Evolutionary conservation across 2,113 vertebrate species (phyloP).

Genomic region (Toxostoma redivivum): DNA sequence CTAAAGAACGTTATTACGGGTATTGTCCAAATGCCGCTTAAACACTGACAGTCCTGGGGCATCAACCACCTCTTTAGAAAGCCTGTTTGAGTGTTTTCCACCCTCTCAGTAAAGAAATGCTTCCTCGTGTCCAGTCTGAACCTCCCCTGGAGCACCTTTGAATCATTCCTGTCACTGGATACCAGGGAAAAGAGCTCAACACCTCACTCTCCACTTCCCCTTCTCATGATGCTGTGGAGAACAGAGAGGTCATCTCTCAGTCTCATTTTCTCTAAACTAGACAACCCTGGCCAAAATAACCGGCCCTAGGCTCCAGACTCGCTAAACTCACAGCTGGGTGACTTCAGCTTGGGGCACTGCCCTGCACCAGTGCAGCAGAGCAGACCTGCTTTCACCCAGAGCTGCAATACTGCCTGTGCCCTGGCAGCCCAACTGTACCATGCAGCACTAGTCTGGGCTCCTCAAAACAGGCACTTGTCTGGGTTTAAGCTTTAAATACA

Average conservation of each 20-base stretch:
- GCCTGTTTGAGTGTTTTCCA: background rate
- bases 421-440: background rate
- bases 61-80: background rate
- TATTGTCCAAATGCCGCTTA: background rate
- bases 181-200: background rate
- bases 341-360: background rate
- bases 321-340: rapidly evolving
- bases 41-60: background rate
- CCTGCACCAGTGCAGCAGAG: background rate
- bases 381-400: background rate
- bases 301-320: background rate
- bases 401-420: background rate
- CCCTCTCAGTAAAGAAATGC: background rate
- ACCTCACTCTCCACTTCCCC: background rate
- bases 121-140: background rate
- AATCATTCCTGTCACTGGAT: background rate
- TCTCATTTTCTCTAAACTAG: background rate
- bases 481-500: background rate
- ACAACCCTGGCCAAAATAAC: background rate
- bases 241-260: background rate
- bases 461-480: background rate
- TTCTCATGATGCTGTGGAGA: background rate
- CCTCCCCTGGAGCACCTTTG: background rate
- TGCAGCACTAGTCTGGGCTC: background rate
- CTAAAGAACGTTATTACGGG: rapidly evolving